Conservation (phyloP, 2,797 vertebrate genomes). For the Allochrocebus solatus region DNA sequence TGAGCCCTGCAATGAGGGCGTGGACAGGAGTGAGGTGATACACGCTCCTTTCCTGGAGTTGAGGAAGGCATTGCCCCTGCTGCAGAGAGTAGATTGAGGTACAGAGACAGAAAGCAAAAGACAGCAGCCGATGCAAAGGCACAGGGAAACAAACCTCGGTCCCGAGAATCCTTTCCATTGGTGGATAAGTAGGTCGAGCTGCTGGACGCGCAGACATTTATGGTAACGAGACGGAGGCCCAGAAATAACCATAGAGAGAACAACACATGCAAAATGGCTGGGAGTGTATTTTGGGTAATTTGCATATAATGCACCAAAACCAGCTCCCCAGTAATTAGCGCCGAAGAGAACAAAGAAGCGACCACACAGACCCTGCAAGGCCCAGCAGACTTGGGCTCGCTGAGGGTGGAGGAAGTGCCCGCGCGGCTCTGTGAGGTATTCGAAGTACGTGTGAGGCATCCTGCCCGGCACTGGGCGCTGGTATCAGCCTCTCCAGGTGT, state of each 20-base stretch:
- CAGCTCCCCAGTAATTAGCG: background rate
- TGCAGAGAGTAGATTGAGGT: conserved; percentile 11
- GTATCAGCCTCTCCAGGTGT: too few species aligned
- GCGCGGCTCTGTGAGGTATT: fast-evolving
- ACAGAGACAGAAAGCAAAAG: background rate
- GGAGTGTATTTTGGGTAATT: background rate
- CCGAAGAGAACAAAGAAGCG: background rate
- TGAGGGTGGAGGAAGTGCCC: background rate
- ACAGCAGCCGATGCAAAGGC: background rate
- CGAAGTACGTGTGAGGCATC: background rate
- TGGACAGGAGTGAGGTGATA: background rate
- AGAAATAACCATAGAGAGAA: background rate
- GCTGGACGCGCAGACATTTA: background rate
- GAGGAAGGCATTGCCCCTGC: background rate
- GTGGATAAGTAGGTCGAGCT: background rate
- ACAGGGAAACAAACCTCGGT: background rate
- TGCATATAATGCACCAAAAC: background rate
- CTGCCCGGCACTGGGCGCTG: fast-evolving
- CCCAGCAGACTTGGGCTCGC: fast-evolving
- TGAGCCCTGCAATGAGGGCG: background rate
- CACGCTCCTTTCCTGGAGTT: conserved; percentile 4
- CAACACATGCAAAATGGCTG: background rate
- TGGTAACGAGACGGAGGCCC: background rate
- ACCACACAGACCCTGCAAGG: background rate
- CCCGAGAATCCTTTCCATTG: background rate